Evolutionary conservation across 2,888 invertebrate species (phyloP).

Genomic region (Noctua fimbriata): DNA sequence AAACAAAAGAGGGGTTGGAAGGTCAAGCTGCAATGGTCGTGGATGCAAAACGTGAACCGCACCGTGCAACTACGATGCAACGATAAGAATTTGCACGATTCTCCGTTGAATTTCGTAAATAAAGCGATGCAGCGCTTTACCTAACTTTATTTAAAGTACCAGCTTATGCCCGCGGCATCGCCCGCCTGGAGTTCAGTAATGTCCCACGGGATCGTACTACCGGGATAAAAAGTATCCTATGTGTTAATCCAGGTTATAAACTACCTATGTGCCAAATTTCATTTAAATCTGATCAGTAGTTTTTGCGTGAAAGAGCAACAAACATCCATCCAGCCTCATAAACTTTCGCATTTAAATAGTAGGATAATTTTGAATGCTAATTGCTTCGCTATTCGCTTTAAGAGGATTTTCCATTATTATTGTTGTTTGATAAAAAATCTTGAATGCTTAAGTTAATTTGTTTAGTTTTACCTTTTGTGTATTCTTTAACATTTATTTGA

Average conservation of each 20-base stretch:
- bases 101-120: slow-evolving; percentile 63
- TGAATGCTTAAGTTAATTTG: slow-evolving; percentile 1
- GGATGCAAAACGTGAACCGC: slow-evolving; percentile 76
- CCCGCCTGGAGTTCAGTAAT: too few species aligned
- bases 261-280: too few species aligned
- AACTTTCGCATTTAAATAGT: too few species aligned
- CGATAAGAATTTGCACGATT: slow-evolving; percentile 86
- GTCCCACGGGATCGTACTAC: too few species aligned
- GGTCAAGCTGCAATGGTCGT: slow-evolving; percentile 58
- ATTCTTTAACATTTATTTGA: slow-evolving; percentile 26
- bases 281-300: too few species aligned
- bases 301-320: too few species aligned
- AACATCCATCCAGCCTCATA: too few species aligned
- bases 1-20: slow-evolving; percentile 48
- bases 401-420: not conserved
- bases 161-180: too few species aligned
- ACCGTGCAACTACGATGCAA: slow-evolving; percentile 81
- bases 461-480: slow-evolving; percentile 8
- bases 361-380: slow-evolving; percentile 36
- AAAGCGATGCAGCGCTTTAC: slow-evolving; percentile 66
- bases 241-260: too few species aligned
- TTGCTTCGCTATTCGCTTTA: slow-evolving; percentile 29
- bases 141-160: slow-evolving; percentile 28
- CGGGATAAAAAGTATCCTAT: too few species aligned
- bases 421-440: not conserved